A percentile compares a stretch with the other conserved stretches of the same genome.
Evolutionary conservation across 2,797 vertebrate genomes (phyloP).

Genomic region (Xenopus petersii): DNA sequence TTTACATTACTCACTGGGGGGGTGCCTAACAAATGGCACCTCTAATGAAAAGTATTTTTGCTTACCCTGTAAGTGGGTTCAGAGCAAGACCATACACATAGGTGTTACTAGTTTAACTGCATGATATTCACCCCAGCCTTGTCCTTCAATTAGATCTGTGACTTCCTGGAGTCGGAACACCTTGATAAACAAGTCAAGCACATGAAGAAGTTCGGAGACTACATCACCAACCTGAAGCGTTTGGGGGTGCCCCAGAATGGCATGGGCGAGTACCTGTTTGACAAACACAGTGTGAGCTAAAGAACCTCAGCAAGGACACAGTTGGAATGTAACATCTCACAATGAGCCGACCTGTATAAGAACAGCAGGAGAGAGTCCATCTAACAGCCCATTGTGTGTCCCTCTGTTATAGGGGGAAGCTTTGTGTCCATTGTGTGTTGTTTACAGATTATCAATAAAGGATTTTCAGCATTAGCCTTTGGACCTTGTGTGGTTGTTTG

Average conservation of each 20-base stretch:
- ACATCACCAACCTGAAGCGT: conserved; percentile 64
- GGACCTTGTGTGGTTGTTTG: not conserved
- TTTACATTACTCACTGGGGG: too few species aligned
- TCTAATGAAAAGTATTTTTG: too few species aligned
- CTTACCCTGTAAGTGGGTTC: too few species aligned
- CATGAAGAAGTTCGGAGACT: conserved; percentile 57
- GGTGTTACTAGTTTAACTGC: too few species aligned
- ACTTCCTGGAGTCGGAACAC: conserved; percentile 26
- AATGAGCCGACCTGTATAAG: not conserved
- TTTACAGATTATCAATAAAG: not conserved
- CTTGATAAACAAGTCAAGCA: conserved; percentile 25
- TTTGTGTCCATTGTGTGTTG: not conserved
- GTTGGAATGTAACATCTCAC: not conserved
- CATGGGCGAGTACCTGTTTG: conserved; percentile 47
- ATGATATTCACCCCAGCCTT: too few species aligned
- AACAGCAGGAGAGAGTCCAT: not conserved
- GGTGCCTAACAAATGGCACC: too few species aligned
- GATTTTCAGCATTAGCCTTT: not conserved
- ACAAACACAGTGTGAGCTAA: conserved; percentile 58
- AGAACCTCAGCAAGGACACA: conserved; percentile 9
- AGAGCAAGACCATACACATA: too few species aligned
- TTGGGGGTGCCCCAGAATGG: conserved; percentile 41
- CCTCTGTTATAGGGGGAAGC: not conserved
- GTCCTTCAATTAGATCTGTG: conserved; percentile 15
- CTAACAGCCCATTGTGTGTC: not conserved